These are phyloP conservation scores for Pinctada fucata DNA, from an alignment of 2,888 invertebrate species.

Conservation along the genomic window DNA sequence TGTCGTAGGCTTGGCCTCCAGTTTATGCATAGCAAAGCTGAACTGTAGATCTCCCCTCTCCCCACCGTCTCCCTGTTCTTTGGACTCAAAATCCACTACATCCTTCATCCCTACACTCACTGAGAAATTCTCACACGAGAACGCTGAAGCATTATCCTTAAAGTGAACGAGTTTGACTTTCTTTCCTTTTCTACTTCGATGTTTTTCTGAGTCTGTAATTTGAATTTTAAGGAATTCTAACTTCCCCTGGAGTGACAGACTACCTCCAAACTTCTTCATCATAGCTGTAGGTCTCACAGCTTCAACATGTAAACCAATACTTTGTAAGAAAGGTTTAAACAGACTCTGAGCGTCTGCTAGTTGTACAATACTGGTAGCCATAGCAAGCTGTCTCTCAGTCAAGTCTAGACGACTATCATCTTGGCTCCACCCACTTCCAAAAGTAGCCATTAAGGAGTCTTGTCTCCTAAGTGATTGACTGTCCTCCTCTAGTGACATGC, in stretches of 20 bases:
- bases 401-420: constrained; percentile 70
- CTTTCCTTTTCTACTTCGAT: constrained; percentile 60
- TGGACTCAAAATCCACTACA: constrained; percentile 86
- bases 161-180: constrained; percentile 77
- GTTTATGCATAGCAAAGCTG: constrained; percentile 74
- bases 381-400: constrained; percentile 65
- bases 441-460: constrained; percentile 71
- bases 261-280: constrained; percentile 92
- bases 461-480: constrained; percentile 60
- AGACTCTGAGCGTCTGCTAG: constrained; percentile 89
- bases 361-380: constrained; percentile 74
- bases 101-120: constrained; percentile 93
- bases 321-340: constrained; percentile 89
- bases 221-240: constrained; percentile 94
- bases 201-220: constrained; percentile 91
- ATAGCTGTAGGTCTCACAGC: constrained; percentile 82
- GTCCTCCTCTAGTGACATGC: constrained; percentile 63
- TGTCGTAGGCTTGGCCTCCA: constrained; percentile 82
- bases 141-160: constrained; percentile 88
- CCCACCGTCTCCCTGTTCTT: constrained; percentile 50
- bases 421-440: constrained; percentile 73
- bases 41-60: constrained; percentile 49
- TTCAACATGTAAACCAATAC: constrained; percentile 86
- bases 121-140: constrained; percentile 93
- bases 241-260: constrained; percentile 81